phyloP scores from a whole-genome alignment of 2,888 invertebrate genomes.

The Microplitis deprimator region DNA sequence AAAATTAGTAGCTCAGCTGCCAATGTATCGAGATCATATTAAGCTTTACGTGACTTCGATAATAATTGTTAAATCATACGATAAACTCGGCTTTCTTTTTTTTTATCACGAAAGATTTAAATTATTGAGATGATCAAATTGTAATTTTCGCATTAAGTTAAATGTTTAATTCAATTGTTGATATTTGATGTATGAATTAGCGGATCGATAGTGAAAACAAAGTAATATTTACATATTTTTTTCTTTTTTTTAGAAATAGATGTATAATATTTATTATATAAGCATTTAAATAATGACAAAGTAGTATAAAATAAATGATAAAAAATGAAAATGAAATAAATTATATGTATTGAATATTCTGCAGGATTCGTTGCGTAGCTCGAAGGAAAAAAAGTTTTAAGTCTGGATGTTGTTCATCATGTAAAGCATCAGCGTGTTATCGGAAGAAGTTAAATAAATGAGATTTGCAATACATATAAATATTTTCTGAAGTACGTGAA shows the following conservation, averaged over 20 bases:
- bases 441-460: slow-evolving; percentile 47
- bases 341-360: slow-evolving; percentile 43
- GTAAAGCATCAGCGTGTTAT: slow-evolving; percentile 42
- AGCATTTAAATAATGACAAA: background rate
- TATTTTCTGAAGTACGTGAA: background rate
- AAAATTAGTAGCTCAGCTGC: background rate
- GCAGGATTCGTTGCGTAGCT: slow-evolving; percentile 44
- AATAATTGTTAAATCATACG: background rate
- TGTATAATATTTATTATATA: slow-evolving; percentile 11
- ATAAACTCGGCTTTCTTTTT: background rate
- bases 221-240: background rate
- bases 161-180: background rate
- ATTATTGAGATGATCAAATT: background rate
- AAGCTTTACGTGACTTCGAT: background rate
- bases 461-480: slow-evolving; percentile 20
- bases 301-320: slow-evolving; percentile 17
- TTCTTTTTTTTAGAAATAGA: background rate
- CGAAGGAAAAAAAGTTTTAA: slow-evolving; percentile 41
- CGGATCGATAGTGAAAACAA: background rate
- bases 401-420: slow-evolving; percentile 46
- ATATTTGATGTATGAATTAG: background rate
- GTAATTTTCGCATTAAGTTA: background rate
- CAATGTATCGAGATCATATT: background rate
- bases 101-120: background rate
- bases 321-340: slow-evolving; percentile 28